phyloP scores from a whole-genome alignment of 2,888 invertebrate genomes.

The Ornithoptera priamus region DNA sequence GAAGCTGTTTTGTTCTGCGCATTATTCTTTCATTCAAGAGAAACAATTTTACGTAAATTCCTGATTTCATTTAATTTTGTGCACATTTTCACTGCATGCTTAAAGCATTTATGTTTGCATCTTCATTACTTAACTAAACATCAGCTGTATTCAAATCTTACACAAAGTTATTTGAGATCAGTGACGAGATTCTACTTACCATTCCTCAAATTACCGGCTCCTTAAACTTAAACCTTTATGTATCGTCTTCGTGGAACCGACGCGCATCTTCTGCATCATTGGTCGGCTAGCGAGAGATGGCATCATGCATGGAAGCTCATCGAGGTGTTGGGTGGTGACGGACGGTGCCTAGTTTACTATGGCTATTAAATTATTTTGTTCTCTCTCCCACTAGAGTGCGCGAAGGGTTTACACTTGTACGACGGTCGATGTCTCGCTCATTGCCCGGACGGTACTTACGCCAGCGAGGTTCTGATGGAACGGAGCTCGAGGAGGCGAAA shows the following conservation, averaged over 20 bases:
- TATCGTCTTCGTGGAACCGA: constrained; percentile 56
- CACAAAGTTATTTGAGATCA: constrained; percentile 77
- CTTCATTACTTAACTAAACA: constrained; percentile 27
- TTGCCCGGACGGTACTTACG: constrained; percentile 79
- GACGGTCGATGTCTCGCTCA: constrained; percentile 79
- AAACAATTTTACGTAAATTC: constrained; percentile 25
- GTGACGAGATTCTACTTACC: constrained; percentile 72
- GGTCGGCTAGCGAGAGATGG: constrained; percentile 56
- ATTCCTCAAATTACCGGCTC: constrained; percentile 38
- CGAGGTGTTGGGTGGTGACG: constrained; percentile 72
- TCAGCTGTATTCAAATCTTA: constrained; percentile 28
- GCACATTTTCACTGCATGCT: constrained; percentile 56
- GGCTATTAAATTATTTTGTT: constrained; percentile 64
- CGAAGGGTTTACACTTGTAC: constrained; percentile 80
- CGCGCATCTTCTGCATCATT: constrained; percentile 61
- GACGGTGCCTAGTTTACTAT: constrained; percentile 48
- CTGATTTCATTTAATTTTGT: constrained; percentile 78
- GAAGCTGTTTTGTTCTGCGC: constrained; percentile 52
- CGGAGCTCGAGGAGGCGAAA: constrained; percentile 68
- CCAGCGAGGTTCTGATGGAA: constrained; percentile 63
- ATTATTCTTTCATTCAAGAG: neutral
- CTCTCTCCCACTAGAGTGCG: constrained; percentile 83
- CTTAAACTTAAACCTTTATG: constrained; percentile 43
- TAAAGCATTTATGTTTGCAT: constrained; percentile 43
- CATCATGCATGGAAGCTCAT: constrained; percentile 73